Conservation (phyloP, 1,140 invertebrate species). For the Homarus americanus region DNA sequence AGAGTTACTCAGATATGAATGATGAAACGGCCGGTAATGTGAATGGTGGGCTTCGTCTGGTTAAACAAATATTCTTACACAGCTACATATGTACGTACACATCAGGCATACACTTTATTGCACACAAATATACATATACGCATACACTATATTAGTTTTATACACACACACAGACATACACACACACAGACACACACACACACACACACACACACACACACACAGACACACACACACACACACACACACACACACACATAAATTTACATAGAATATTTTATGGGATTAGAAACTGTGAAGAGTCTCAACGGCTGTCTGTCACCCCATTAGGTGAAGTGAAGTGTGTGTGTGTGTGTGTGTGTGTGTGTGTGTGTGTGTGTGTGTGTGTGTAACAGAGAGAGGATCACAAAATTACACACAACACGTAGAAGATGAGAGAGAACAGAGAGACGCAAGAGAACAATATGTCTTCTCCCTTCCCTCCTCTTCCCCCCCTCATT, state of each 20-base stretch:
- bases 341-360: neutral
- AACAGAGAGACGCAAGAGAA: too few relatives aligned
- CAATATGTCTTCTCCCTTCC: too few relatives aligned
- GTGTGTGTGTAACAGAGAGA: too few relatives aligned
- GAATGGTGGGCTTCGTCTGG: too few relatives aligned
- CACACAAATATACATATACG: too few relatives aligned
- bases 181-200: neutral
- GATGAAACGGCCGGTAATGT: too few relatives aligned
- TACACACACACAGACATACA: slow-evolving; percentile 18
- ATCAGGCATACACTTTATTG: too few relatives aligned
- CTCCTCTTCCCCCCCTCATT: too few relatives aligned
- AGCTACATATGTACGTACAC: too few relatives aligned
- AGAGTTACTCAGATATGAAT: too few relatives aligned
- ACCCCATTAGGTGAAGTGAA: neutral
- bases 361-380: slow-evolving; percentile 22
- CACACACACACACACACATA: neutral
- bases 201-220: neutral
- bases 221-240: neutral
- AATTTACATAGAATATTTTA: neutral
- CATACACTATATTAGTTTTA: neutral
- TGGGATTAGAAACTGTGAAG: neutral
- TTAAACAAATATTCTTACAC: too few relatives aligned
- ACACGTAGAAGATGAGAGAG: neutral
- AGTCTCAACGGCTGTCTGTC: neutral
- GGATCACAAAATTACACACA: too few relatives aligned